Evolutionary conservation across 2,888 invertebrate species (phyloP), one percentile per base, ranked within the genome.

Genomic region (Pandemis cinnamomeana): DNA sequence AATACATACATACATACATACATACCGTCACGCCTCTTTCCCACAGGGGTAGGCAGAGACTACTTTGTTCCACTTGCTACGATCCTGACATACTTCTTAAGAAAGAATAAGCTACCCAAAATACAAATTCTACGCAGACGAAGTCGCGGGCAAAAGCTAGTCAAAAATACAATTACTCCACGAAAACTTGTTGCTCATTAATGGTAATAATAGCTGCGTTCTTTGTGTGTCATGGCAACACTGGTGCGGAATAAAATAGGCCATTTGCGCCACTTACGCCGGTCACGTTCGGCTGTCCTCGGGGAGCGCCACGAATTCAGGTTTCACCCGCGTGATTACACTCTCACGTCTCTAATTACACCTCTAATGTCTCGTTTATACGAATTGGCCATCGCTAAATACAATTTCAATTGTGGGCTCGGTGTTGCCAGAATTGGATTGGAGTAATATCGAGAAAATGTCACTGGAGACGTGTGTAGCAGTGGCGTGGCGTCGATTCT

Each of bases 261-360:
- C 66, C 36, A 61, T 66, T 66, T 69, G 58, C 68, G 13, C 63
- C 60, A 64, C 60, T 71, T 78, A 86, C 78, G 80, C 82, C 76
- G 77, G 84, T 86, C 89, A 87, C 87, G 86, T 88, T 75, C 71
- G 77, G 77, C 76, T 78, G 78, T 71, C 82, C 80, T 80, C 27
- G 7, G 82, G 82, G 84, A 84, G 83, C 81, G 83, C 77, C 77
- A 67, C 82, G 80, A 83, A 85, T 81, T 81, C 82, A 80, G 75
- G 79, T 84, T 86, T 84, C 82, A 83, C 80, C 70, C 80, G 77
- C 77, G 76, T 76, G 80, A 80, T 83, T 85, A 86, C 85, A 84
- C 81, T 75, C 69, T 67, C 27, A 27, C 27, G 27, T 69, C 60
- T 62, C 70, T 67, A 74, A 74, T 74, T 74, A 71, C 61, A 55